These are phyloP conservation scores for Spinus pinus DNA, from an alignment of 2,797 vertebrate genomes.

Conservation along the genomic window DNA sequence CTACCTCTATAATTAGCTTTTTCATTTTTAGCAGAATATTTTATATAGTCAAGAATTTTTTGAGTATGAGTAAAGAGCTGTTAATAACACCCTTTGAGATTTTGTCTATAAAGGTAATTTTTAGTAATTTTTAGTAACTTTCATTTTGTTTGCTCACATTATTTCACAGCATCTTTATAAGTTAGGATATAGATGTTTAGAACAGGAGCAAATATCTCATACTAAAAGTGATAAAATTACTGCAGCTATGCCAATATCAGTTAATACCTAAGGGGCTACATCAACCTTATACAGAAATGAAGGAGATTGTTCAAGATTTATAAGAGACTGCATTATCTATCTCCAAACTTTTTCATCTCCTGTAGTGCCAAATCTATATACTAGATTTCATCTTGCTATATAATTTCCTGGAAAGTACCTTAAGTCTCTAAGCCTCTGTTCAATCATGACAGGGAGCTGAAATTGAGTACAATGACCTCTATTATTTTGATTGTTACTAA, in stretches of 20 bases:
- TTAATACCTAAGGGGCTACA: background rate
- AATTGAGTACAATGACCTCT: background rate
- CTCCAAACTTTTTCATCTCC: background rate
- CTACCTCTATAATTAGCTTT: background rate
- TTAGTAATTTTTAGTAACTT: background rate
- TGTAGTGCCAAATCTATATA: background rate
- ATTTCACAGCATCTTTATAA: background rate
- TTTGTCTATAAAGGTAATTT: background rate
- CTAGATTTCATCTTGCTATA: background rate
- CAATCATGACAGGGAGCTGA: background rate
- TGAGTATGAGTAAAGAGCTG: background rate
- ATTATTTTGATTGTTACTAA: constrained; percentile 23
- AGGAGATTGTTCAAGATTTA: background rate
- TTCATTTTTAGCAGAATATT: background rate
- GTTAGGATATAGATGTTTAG: background rate
- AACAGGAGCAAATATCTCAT: background rate
- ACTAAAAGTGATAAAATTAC: background rate
- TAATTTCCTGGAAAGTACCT: background rate
- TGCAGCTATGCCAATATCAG: background rate
- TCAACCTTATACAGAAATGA: background rate
- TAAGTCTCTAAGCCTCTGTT: background rate
- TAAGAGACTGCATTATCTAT: background rate
- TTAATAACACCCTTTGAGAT: background rate
- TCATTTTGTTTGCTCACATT: background rate
- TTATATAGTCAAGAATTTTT: background rate